Evolutionary conservation across 2,797 vertebrate genomes (phyloP).

Genomic region (Serranus cabrilla): DNA sequence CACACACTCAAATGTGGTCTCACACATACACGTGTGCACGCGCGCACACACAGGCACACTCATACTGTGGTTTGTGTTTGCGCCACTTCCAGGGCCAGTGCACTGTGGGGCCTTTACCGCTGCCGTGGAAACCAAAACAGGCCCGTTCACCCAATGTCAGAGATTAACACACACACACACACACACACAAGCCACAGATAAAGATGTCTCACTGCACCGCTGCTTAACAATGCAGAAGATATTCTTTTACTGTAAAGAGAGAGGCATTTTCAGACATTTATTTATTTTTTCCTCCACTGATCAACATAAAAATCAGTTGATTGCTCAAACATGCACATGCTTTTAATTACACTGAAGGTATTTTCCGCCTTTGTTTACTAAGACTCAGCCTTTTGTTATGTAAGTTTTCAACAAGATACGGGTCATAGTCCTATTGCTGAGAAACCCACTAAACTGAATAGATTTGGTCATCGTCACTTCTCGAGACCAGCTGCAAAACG

Average conservation of each 20-base stretch:
- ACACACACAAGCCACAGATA: constrained; percentile 45
- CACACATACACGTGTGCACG: background rate
- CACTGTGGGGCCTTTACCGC: constrained; percentile 70
- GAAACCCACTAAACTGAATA: constrained; percentile 10
- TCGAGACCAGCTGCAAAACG: constrained; percentile 64
- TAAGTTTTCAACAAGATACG: constrained; percentile 10
- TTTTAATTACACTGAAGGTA: constrained; percentile 6
- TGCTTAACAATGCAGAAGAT: constrained; percentile 23
- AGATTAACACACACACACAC: constrained; percentile 62
- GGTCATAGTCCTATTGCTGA: constrained; percentile 12
- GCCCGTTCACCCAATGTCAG: constrained; percentile 65
- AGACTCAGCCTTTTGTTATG: background rate
- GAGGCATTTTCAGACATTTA: background rate
- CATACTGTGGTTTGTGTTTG: constrained; percentile 82
- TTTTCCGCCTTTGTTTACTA: constrained; percentile 12
- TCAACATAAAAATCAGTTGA: background rate
- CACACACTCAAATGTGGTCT: constrained; percentile 52
- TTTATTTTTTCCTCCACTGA: background rate
- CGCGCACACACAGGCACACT: constrained; percentile 10
- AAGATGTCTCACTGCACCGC: constrained; percentile 53
- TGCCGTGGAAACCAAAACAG: constrained; percentile 84
- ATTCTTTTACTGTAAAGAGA: constrained; percentile 15
- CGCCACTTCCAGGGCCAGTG: constrained; percentile 77
- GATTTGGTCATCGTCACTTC: constrained; percentile 30
- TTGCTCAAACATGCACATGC: background rate